Conservation (phyloP, 1,140 invertebrate species). For the Tetramorium alpestre region DNA sequence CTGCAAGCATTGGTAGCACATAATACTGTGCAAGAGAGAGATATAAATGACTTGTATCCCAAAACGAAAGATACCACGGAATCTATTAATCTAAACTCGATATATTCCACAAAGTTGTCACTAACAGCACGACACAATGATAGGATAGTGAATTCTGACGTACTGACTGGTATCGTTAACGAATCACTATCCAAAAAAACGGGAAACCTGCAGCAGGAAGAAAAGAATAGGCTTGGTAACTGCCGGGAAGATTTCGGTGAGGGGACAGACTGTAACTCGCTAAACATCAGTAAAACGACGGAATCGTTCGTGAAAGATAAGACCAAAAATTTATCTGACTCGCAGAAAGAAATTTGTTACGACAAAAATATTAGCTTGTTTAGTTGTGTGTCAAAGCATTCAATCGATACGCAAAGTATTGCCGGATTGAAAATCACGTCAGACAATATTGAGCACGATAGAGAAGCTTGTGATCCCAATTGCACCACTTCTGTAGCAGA, state of each 20-base stretch:
- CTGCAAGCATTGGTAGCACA: conserved; percentile 78
- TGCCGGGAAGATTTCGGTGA: conserved; percentile 32
- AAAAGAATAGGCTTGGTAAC: conserved; percentile 48
- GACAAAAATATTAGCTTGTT: conserved; percentile 7
- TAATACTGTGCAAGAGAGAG: conserved; percentile 49
- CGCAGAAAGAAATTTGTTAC: conserved; percentile 1
- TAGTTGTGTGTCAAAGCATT: conserved; percentile 28
- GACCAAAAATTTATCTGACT: conserved; percentile 23
- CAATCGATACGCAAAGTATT: conserved; percentile 19
- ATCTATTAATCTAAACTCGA: conserved; percentile 31
- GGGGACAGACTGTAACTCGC: conserved; percentile 32
- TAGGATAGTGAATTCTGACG: conserved; percentile 49
- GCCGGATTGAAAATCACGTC: conserved; percentile 15
- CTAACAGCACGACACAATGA: conserved; percentile 22
- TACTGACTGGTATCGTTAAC: conserved; percentile 10
- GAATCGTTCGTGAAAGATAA: conserved; percentile 16
- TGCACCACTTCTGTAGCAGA: conserved; percentile 36
- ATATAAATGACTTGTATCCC: conserved; percentile 39
- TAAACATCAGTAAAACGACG: conserved; percentile 19
- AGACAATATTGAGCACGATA: conserved; percentile 45
- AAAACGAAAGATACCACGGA: conserved; percentile 58
- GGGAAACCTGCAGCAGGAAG: conserved; percentile 15
- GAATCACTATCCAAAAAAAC: conserved; percentile 45
- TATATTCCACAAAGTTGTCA: conserved; percentile 55
- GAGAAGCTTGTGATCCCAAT: conserved; percentile 31